A percentile compares a stretch with the other conserved stretches of the same genome.
Conservation (phyloP, 2,797 vertebrate genomes). For the Argya squamiceps region DNA sequence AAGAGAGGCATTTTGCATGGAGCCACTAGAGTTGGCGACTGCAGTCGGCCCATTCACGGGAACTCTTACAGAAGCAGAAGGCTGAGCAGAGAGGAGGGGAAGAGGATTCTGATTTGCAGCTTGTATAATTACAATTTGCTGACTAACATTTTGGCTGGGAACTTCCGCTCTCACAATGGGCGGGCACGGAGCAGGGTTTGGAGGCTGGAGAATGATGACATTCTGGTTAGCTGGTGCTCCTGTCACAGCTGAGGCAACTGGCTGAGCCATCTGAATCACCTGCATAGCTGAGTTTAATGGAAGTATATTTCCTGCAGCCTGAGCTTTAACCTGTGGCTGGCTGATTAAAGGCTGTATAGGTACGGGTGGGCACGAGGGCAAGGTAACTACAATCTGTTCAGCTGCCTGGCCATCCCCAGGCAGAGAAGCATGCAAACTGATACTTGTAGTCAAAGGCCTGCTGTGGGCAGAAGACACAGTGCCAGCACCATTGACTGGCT, state of each 20-base stretch:
- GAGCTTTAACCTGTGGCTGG: constrained; percentile 77
- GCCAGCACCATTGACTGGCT: constrained; percentile 38
- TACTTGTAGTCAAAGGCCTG: constrained; percentile 52
- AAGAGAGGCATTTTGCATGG: constrained; percentile 74
- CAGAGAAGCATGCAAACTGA: constrained; percentile 72
- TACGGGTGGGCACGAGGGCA: constrained; percentile 75
- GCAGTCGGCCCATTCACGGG: constrained; percentile 77
- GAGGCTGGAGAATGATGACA: constrained; percentile 94
- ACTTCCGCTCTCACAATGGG: constrained; percentile 87
- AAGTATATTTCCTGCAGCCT: constrained; percentile 84
- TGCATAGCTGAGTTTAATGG: constrained; percentile 95
- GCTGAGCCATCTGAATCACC: constrained; percentile 92
- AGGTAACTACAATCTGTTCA: constrained; percentile 83
- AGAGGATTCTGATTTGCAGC: constrained; percentile 88
- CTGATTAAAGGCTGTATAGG: constrained; percentile 79
- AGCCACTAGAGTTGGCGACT: constrained; percentile 73
- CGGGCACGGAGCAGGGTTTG: constrained; percentile 82
- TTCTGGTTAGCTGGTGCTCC: constrained; percentile 88
- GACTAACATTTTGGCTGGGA: constrained; percentile 87
- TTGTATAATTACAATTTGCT: constrained; percentile 98
- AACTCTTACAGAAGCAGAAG: constrained; percentile 80
- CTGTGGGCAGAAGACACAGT: constrained; percentile 37
- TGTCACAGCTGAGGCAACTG: constrained; percentile 79
- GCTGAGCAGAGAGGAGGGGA: constrained; percentile 84
- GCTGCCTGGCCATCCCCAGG: constrained; percentile 78